Conservation (phyloP, 1,140 invertebrate species). For the Drosophila simulans region DNA sequence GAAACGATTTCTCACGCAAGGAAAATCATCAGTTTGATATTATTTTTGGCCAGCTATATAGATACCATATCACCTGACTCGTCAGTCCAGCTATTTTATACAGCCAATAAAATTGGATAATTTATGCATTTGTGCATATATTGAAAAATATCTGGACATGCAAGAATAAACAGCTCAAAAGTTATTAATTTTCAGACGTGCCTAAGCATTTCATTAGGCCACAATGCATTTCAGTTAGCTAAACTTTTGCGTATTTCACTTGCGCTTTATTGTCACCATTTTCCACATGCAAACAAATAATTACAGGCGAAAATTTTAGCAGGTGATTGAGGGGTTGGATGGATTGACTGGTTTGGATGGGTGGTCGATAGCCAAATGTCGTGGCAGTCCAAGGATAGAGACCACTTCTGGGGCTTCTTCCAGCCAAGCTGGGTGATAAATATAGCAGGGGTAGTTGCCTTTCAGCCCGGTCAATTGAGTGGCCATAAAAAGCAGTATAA, state of each 20-base stretch:
- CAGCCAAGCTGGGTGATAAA: conserved; percentile 12
- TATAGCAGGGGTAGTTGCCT: conserved; percentile 26
- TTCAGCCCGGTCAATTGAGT: conserved; percentile 33
- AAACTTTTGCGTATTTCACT: conserved; percentile 57
- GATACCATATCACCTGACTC: conserved; percentile 11
- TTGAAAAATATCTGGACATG: conserved; percentile 38
- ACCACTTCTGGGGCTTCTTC: conserved; percentile 59
- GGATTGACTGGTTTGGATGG: not conserved
- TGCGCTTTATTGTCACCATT: conserved; percentile 32
- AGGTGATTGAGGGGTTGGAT: conserved; percentile 43
- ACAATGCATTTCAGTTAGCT: conserved; percentile 33
- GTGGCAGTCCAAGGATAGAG: conserved; percentile 14
- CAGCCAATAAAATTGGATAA: conserved; percentile 40
- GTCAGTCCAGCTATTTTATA: conserved; percentile 41
- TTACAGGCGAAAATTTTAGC: conserved; percentile 49
- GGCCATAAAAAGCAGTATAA: conserved; percentile 31
- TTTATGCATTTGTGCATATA: conserved; percentile 7
- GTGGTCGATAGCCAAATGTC: conserved; percentile 41
- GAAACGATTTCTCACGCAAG: conserved; percentile 29
- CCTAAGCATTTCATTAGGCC: conserved; percentile 35
- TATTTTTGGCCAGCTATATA: conserved; percentile 59
- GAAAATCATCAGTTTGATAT: conserved; percentile 36
- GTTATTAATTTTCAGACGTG: conserved; percentile 16
- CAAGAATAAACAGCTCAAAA: conserved; percentile 5
- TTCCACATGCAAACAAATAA: conserved; percentile 73